Percentiles rank a stretch among this genome's conserved stretches.
Evolutionary conservation across 2,797 vertebrate genomes (phyloP).

Genomic region (Anguilla obscura): DNA sequence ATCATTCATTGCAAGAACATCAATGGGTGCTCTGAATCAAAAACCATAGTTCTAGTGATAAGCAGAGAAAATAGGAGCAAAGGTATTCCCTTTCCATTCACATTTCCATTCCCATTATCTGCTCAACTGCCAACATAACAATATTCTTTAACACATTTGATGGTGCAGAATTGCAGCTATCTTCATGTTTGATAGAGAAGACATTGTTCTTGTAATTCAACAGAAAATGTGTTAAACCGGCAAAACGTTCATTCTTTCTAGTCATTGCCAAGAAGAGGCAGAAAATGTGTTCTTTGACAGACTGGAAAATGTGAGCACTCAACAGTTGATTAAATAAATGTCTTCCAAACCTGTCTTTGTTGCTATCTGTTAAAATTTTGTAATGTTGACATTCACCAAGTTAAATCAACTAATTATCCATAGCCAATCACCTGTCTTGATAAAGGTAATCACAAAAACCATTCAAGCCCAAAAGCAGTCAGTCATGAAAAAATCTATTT

Average conservation of each 20-base stretch:
- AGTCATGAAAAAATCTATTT: neutral
- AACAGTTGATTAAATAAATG: neutral
- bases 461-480: neutral
- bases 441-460: neutral
- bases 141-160: neutral
- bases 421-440: neutral
- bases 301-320: neutral
- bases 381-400: neutral
- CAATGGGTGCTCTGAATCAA: neutral
- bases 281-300: constrained; percentile 10
- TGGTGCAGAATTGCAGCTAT: neutral
- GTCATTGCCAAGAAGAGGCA: constrained; percentile 13
- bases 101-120: neutral
- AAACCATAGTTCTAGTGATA: neutral
- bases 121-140: neutral
- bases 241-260: neutral
- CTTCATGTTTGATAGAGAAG: neutral
- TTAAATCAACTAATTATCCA: neutral
- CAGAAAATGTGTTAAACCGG: neutral
- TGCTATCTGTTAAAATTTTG: neutral
- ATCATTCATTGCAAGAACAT: neutral
- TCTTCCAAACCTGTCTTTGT: neutral
- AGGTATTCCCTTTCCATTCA: neutral
- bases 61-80: neutral
- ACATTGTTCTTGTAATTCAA: constrained; percentile 2